These are phyloP conservation scores for Vipera latastei DNA, from an alignment of 2,797 vertebrate species.

Conservation along the genomic window DNA sequence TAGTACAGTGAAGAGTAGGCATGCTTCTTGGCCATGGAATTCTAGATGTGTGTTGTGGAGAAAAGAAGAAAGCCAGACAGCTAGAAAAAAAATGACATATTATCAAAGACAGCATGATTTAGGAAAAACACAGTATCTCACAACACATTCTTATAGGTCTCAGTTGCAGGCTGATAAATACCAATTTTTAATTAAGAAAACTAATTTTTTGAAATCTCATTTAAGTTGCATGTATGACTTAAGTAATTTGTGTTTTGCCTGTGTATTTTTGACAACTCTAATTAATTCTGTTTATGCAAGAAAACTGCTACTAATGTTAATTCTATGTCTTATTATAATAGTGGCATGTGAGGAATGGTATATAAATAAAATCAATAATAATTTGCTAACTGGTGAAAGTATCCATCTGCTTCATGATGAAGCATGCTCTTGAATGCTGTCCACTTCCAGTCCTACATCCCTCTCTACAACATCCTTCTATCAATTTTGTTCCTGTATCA, in stretches of 20 bases:
- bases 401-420: background rate
- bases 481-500: background rate
- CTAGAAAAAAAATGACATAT: background rate
- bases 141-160: background rate
- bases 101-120: background rate
- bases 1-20: background rate
- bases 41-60: background rate
- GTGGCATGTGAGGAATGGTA: background rate
- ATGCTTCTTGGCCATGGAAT: background rate
- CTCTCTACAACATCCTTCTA: background rate
- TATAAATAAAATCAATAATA: background rate
- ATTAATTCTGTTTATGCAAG: background rate
- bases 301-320: background rate
- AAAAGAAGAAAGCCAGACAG: background rate
- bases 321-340: background rate
- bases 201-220: background rate
- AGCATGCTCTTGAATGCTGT: background rate
- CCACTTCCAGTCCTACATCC: too few relatives aligned
- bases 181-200: background rate
- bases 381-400: background rate
- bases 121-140: background rate
- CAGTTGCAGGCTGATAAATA: background rate
- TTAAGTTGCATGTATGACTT: background rate
- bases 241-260: background rate
- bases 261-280: background rate